Conservation (phyloP, 2,888 invertebrate genomes). For the Chloroclysta siterata region DNA sequence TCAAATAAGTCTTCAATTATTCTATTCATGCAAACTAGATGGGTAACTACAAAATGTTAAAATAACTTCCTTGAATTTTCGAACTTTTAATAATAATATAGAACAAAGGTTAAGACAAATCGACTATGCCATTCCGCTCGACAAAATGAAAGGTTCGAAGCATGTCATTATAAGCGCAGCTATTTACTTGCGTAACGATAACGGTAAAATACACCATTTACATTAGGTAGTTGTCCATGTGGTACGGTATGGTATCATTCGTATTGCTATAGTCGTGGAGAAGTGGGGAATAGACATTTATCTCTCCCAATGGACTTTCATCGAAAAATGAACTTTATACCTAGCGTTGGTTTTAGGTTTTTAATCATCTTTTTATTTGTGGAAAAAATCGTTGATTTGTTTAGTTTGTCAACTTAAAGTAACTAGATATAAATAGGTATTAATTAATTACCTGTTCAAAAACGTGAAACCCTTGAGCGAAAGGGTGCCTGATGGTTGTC, state of each 20-base stretch:
- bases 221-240: slow-evolving; percentile 62
- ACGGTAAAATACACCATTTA: slow-evolving; percentile 73
- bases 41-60: neutral
- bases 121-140: slow-evolving; percentile 57
- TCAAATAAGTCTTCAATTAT: neutral
- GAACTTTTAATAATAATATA: slow-evolving; percentile 15
- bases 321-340: slow-evolving; percentile 10
- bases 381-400: too few relatives aligned
- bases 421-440: too few relatives aligned
- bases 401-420: too few relatives aligned
- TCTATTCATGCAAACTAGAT: neutral
- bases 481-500: neutral
- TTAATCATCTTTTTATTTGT: neutral
- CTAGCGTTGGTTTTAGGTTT: neutral
- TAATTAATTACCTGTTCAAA: too few relatives aligned
- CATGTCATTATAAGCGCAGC: slow-evolving; percentile 68
- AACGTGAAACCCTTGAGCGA: too few relatives aligned
- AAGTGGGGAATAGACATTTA: slow-evolving; percentile 43
- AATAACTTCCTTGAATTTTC: neutral
- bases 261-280: slow-evolving; percentile 43
- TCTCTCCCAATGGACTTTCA: slow-evolving; percentile 25
- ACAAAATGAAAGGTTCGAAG: slow-evolving; percentile 57
- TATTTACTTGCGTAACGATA: slow-evolving; percentile 76
- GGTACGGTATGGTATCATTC: slow-evolving; percentile 56
- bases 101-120: slow-evolving; percentile 42